phyloP scores from a whole-genome alignment of 2,797 vertebrate species.

The Megaceryle alcyon region DNA sequence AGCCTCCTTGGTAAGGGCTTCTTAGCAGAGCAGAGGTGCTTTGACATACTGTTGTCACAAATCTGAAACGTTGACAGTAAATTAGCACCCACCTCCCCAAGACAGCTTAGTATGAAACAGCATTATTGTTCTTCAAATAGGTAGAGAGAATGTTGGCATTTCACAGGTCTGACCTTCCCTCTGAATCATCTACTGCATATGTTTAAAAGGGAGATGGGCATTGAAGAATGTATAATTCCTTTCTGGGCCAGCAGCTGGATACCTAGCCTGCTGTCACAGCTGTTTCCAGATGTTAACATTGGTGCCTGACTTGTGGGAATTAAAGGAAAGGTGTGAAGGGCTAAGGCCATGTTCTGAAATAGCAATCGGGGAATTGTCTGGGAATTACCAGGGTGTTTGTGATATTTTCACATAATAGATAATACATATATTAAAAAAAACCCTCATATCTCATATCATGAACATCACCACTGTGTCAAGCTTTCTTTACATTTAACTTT shows the following conservation, averaged over 20 bases:
- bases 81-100: neutral
- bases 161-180: neutral
- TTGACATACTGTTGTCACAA: neutral
- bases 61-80: neutral
- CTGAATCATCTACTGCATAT: neutral
- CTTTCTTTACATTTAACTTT: neutral
- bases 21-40: neutral
- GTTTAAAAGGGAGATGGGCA: neutral
- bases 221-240: neutral
- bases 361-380: neutral
- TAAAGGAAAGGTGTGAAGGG: neutral
- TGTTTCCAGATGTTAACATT: neutral
- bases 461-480: neutral
- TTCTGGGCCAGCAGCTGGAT: neutral
- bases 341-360: neutral
- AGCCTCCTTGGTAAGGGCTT: neutral
- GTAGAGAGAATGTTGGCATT: neutral
- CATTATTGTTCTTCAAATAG: fast-evolving
- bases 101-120: neutral
- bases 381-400: neutral
- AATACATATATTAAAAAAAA: no score
- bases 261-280: neutral
- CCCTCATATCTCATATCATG: no score
- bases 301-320: neutral
- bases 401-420: neutral